Conservation (phyloP, 2,797 vertebrate species). For the Hyperoplus lanceolatus region DNA sequence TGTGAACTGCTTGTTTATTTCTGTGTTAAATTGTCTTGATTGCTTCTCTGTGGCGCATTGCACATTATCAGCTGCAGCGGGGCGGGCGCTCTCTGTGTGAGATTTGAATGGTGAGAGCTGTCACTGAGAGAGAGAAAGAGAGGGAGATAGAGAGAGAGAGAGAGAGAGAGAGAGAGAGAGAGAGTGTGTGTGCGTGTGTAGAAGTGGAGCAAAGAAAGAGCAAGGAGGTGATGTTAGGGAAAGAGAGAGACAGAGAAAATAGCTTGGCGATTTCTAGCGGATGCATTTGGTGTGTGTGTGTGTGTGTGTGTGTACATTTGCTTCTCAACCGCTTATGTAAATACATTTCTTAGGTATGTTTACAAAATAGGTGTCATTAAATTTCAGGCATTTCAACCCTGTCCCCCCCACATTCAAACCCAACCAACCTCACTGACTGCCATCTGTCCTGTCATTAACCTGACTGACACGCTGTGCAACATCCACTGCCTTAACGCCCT, state of each 20-base stretch:
- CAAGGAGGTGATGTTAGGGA: slow-evolving; percentile 34
- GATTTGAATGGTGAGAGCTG: slow-evolving; percentile 68
- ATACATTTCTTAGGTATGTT: slow-evolving; percentile 49
- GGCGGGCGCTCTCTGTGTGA: slow-evolving; percentile 68
- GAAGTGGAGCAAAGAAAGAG: slow-evolving; percentile 28
- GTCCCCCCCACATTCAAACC: slow-evolving; percentile 59
- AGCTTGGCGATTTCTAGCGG: slow-evolving; percentile 44
- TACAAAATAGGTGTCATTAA: slow-evolving; percentile 55
- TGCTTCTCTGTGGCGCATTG: slow-evolving; percentile 73
- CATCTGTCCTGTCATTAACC: slow-evolving; percentile 88
- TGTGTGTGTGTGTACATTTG: slow-evolving; percentile 6
- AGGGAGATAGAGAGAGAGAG: slow-evolving; percentile 55
- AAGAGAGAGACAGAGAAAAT: slow-evolving; percentile 28
- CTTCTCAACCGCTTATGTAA: slow-evolving; percentile 33
- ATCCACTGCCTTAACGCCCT: slow-evolving; percentile 46
- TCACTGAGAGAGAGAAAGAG: slow-evolving; percentile 64
- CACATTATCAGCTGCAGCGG: slow-evolving; percentile 77
- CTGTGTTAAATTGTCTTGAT: slow-evolving; percentile 77
- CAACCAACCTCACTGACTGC: slow-evolving; percentile 61
- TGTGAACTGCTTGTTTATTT: slow-evolving; percentile 72
- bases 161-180: slow-evolving; percentile 47
- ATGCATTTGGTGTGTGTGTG: slow-evolving; percentile 40
- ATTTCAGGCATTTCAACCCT: slow-evolving; percentile 52
- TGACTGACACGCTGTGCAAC: slow-evolving; percentile 74
- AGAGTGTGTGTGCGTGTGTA: neutral